These are phyloP conservation scores for Rhyacichthys aspro DNA, from an alignment of 2,797 vertebrate genomes.

Conservation along the genomic window DNA sequence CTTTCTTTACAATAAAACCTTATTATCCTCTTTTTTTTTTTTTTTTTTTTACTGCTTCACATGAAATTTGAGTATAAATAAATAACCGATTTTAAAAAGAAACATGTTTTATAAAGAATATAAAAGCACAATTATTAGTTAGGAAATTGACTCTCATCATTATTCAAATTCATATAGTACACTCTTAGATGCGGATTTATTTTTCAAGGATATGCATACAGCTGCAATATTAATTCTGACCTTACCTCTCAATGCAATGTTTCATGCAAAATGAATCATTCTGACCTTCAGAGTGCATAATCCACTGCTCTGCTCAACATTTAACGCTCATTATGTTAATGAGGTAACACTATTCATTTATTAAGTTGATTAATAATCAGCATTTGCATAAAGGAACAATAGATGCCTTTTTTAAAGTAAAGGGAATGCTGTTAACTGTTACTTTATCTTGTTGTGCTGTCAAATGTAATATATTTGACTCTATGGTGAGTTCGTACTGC, in stretches of 20 bases:
- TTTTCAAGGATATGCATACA: not conserved
- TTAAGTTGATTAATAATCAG: slow-evolving; percentile 13
- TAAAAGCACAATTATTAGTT: too few relatives aligned
- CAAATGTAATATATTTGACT: not conserved
- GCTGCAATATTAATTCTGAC: too few relatives aligned
- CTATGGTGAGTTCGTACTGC: not conserved
- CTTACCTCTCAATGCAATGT: not conserved
- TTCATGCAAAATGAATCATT: slow-evolving; percentile 6
- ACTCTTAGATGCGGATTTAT: too few relatives aligned
- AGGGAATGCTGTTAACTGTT: not conserved
- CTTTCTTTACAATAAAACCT: too few relatives aligned
- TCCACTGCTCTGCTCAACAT: slow-evolving; percentile 5
- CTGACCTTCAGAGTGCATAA: slow-evolving; percentile 5
- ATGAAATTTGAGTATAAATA: too few relatives aligned
- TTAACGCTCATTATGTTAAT: slow-evolving; percentile 14
- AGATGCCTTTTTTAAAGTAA: not conserved
- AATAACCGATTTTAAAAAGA: too few relatives aligned
- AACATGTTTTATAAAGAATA: too few relatives aligned
- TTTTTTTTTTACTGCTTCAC: too few relatives aligned
- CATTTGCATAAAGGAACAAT: not conserved
- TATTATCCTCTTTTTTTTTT: too few relatives aligned
- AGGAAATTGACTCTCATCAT: too few relatives aligned
- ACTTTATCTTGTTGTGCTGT: not conserved
- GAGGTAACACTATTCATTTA: slow-evolving; percentile 12
- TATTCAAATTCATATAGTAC: too few relatives aligned